Evolutionary conservation across 1,140 invertebrate genomes (phyloP).

Genomic region (Orussus abietinus): DNA sequence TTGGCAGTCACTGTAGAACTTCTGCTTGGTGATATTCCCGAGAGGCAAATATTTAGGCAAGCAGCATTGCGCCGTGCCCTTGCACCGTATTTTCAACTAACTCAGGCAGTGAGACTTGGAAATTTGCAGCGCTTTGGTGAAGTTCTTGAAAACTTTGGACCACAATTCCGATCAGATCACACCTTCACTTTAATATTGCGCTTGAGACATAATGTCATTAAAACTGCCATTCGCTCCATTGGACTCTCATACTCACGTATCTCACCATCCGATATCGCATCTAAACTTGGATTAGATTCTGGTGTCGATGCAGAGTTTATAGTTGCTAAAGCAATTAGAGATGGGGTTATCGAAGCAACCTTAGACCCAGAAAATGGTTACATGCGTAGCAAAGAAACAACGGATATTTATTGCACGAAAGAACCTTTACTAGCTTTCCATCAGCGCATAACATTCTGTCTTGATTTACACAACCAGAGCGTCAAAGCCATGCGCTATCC

Average conservation of each 20-base stretch:
- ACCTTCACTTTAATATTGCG: slow-evolving; percentile 93
- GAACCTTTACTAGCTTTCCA: slow-evolving; percentile 97
- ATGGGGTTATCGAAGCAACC: slow-evolving; percentile 97
- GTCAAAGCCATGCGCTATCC: slow-evolving; percentile 99
- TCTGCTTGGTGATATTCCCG: slow-evolving; percentile 95
- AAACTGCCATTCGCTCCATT: slow-evolving; percentile 96
- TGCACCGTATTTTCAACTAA: slow-evolving; percentile 94
- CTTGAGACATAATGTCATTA: slow-evolving; percentile 97
- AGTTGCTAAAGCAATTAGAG: slow-evolving; percentile 98
- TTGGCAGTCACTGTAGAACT: slow-evolving; percentile 94
- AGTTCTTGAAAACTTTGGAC: slow-evolving; percentile 85
- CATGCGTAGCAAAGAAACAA: slow-evolving; percentile 95
- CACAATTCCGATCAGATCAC: slow-evolving; percentile 83
- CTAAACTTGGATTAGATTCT: slow-evolving; percentile 89
- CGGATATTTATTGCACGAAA: slow-evolving; percentile 94
- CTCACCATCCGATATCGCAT: slow-evolving; percentile 89
- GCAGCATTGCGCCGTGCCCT: slow-evolving; percentile 80
- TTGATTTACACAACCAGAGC: slow-evolving; percentile 97
- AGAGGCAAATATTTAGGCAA: slow-evolving; percentile 84
- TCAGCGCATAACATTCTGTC: slow-evolving; percentile 95
- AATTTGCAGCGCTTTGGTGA: slow-evolving; percentile 93
- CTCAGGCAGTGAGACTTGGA: slow-evolving; percentile 93
- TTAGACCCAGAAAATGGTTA: slow-evolving; percentile 93
- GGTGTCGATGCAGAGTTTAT: slow-evolving; percentile 99
- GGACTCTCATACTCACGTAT: slow-evolving; percentile 96